These are phyloP conservation scores for Eulemur rubriventer DNA, from an alignment of 2,797 vertebrate species.

Conservation along the genomic window DNA sequence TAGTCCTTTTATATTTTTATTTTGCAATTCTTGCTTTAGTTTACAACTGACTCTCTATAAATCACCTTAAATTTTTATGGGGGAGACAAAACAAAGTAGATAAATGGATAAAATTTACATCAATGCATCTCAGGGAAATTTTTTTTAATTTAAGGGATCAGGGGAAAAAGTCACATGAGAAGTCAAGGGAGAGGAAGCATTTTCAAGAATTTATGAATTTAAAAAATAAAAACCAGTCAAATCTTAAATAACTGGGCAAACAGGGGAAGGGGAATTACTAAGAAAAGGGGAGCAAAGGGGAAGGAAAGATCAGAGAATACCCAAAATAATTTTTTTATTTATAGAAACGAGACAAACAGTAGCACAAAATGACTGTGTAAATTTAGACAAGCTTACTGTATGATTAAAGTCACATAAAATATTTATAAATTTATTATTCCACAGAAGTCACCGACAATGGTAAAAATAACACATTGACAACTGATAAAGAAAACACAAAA, in stretches of 20 bases:
- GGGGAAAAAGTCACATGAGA: background rate
- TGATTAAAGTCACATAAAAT: background rate
- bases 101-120: background rate
- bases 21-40: conserved; percentile 34
- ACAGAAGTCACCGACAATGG: background rate
- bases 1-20: background rate
- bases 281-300: background rate
- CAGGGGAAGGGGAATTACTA: background rate
- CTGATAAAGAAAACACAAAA: conserved; percentile 31
- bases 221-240: background rate
- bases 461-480: conserved; percentile 13
- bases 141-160: background rate
- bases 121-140: background rate
- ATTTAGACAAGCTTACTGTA: background rate
- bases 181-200: background rate
- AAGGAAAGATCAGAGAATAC: background rate
- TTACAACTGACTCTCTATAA: conserved; percentile 33
- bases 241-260: background rate
- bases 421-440: conserved; percentile 12
- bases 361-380: conserved; percentile 3
- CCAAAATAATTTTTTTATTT: background rate
- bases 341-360: background rate
- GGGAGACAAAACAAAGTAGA: conserved; percentile 25
- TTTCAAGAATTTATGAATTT: background rate
- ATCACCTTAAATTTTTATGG: background rate